Conservation (phyloP, 2,113 vertebrate species). For the Ageneiosus marmoratus region DNA sequence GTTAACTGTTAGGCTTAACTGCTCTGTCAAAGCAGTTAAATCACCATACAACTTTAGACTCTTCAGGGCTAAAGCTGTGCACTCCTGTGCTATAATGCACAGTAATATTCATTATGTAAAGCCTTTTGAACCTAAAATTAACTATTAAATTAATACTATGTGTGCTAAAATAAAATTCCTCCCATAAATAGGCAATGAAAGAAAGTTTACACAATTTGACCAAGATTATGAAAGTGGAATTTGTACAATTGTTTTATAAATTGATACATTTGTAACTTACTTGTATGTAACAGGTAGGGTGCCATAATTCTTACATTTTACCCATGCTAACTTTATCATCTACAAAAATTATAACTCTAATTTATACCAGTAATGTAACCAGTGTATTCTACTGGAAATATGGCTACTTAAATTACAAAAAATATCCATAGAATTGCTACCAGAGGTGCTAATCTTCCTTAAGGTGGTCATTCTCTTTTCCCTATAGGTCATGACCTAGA, state of each 20-base stretch:
- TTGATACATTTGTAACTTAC: neutral
- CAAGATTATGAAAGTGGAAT: no score
- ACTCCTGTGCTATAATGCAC: neutral
- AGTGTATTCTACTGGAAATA: neutral
- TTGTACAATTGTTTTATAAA: neutral
- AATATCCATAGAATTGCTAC: neutral
- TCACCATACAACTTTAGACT: neutral
- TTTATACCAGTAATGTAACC: neutral
- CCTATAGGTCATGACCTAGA: neutral
- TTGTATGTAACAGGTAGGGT: neutral
- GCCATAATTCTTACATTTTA: neutral
- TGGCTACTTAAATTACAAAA: neutral
- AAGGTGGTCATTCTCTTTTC: neutral
- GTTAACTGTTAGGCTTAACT: neutral
- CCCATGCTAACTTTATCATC: neutral
- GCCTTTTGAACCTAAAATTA: neutral
- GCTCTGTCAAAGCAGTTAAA: neutral
- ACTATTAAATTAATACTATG: neutral
- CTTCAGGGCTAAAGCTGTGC: neutral
- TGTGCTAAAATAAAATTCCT: neutral
- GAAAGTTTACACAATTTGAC: neutral
- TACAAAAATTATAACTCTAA: neutral
- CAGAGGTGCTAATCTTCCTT: neutral
- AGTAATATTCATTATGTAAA: neutral
- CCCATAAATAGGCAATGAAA: neutral